Conservation (phyloP, 2,888 invertebrate species). For the Torymus auratus region DNA sequence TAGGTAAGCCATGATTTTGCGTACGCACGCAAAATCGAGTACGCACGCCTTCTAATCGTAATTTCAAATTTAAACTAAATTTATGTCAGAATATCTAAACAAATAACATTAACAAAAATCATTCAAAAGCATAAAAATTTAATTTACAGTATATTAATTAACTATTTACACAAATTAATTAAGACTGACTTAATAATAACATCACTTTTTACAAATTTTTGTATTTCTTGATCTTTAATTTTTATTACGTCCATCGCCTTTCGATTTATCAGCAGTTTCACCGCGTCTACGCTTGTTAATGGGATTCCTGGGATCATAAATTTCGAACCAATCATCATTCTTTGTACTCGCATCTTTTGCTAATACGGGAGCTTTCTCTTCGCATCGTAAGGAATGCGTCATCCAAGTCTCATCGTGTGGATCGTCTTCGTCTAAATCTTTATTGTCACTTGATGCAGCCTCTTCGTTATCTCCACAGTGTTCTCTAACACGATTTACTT, state of each 20-base stretch:
- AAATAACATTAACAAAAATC: too few species aligned
- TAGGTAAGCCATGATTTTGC: too few species aligned
- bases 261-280: conserved; percentile 62
- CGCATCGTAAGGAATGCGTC: conserved; percentile 82
- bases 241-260: conserved; percentile 7
- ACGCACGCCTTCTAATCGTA: too few species aligned
- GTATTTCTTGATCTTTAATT: conserved; percentile 8
- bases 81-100: too few species aligned
- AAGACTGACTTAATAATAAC: background rate
- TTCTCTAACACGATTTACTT: conserved; percentile 79
- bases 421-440: conserved; percentile 72
- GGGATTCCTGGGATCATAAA: conserved; percentile 96
- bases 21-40: too few species aligned
- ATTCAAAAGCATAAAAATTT: background rate
- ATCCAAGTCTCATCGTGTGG: conserved; percentile 77
- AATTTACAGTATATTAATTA: conserved; percentile 7
- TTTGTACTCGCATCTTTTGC: conserved; percentile 96
- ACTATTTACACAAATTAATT: conserved; percentile 20
- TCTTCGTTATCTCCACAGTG: conserved; percentile 28
- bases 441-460: conserved; percentile 63
- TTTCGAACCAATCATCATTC: conserved; percentile 97
- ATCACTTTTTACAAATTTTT: conserved; percentile 10
- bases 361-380: conserved; percentile 83
- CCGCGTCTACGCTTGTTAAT: conserved; percentile 93
- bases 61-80: too few species aligned